Conservation (phyloP, 2,797 vertebrate genomes). For the Scyliorhinus canicula region DNA sequence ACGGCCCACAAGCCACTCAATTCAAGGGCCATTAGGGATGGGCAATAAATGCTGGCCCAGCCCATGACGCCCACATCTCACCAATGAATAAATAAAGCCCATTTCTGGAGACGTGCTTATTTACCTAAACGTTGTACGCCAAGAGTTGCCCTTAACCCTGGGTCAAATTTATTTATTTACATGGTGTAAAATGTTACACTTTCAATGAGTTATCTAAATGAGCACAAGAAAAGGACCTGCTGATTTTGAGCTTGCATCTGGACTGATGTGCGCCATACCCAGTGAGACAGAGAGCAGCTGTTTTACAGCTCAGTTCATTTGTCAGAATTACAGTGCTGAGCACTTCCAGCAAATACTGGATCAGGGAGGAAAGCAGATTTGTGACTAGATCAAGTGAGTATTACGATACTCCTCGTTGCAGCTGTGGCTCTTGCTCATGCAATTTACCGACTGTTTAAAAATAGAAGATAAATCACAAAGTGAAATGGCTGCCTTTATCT, state of each 20-base stretch:
- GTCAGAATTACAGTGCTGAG: slow-evolving; percentile 3
- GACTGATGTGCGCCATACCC: background rate
- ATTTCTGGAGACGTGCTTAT: background rate
- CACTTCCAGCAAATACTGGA: background rate
- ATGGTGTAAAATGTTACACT: background rate
- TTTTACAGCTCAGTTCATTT: background rate
- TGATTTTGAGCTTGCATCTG: background rate
- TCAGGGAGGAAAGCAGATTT: background rate
- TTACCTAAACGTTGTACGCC: background rate
- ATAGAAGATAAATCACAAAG: slow-evolving; percentile 10
- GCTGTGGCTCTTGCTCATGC: background rate
- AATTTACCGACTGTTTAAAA: background rate
- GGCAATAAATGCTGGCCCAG: too few species aligned
- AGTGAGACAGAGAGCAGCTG: background rate
- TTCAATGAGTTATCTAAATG: background rate
- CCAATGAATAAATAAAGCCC: too few species aligned
- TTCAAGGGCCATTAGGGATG: too few species aligned
- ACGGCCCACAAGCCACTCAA: too few species aligned
- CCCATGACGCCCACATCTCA: too few species aligned
- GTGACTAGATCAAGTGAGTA: background rate
- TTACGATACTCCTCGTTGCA: background rate
- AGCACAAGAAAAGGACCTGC: background rate
- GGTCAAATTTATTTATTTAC: background rate
- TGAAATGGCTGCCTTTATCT: slow-evolving; percentile 1
- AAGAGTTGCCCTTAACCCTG: background rate